A percentile compares a stretch with the other conserved stretches of the same genome.
Evolutionary conservation across 2,888 invertebrate genomes (phyloP).

Genomic region (Meloe dianella): DNA sequence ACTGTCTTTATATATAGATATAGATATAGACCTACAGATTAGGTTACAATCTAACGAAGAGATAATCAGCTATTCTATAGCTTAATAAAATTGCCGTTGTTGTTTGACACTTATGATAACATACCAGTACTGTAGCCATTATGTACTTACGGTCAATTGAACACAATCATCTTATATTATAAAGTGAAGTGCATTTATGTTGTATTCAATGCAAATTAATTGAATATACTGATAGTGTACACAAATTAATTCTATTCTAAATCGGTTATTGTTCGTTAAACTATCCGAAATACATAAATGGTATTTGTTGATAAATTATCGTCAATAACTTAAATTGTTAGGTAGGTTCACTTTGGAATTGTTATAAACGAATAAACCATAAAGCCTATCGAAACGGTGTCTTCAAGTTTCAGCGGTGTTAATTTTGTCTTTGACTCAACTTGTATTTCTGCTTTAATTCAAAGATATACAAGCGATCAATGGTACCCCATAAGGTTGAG

Average conservation of each 20-base stretch:
- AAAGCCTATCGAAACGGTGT: too few relatives aligned
- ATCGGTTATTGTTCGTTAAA: slow-evolving; percentile 53
- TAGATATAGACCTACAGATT: neutral
- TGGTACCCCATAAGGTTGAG: too few relatives aligned
- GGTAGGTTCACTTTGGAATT: too few relatives aligned
- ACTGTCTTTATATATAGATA: neutral
- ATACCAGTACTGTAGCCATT: slow-evolving; percentile 43
- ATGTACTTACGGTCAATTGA: slow-evolving; percentile 46
- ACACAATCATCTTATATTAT: slow-evolving; percentile 41
- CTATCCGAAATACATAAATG: slow-evolving; percentile 47
- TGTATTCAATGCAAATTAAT: slow-evolving; percentile 57
- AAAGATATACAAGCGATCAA: too few relatives aligned
- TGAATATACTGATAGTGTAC: slow-evolving; percentile 47
- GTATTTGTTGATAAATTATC: neutral
- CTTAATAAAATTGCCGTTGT: slow-evolving; percentile 41
- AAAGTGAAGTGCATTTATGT: slow-evolving; percentile 29
- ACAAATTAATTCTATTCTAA: slow-evolving; percentile 50
- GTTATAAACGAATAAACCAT: too few relatives aligned
- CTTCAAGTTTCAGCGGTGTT: too few relatives aligned
- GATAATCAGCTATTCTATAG: slow-evolving; percentile 33
- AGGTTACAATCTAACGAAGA: slow-evolving; percentile 22
- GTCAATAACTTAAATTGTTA: too few relatives aligned
- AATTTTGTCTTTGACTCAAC: too few relatives aligned
- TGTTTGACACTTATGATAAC: slow-evolving; percentile 46
- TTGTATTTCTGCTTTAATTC: too few relatives aligned